Base-by-base conservation (phyloP, 2,113 vertebrate species). In the Lathamus discolor region DNA sequence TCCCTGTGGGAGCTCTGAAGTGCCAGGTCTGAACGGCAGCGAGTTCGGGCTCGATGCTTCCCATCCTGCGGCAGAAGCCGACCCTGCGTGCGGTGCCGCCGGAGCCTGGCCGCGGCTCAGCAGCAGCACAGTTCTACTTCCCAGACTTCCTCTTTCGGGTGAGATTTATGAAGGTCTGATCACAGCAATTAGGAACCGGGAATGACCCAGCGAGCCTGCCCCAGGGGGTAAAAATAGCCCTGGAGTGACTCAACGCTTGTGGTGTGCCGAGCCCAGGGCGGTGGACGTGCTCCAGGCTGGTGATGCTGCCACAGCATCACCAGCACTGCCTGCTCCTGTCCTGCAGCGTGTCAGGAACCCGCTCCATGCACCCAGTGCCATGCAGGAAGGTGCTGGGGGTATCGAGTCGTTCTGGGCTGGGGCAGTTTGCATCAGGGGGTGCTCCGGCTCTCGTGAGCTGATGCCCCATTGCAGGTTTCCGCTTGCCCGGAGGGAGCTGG, bases 111-210 rank as follows among this genome's bases (percentile, higher is more conserved):
- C 5, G 0, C 64, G 29, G 55, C 63, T 61, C 59, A 35, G 61
- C 61, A 67, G 77, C 22, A 1, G 31, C 25, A 67, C 3, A 35
- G 67, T 93, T 94, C 76, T 18, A 43, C 54, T 88, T 93, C 85
- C 90, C 82, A 90, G 61, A 77, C 95, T 97, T 97, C 97, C 96
- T 91, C 95, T 95, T 96, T 96, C 5, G 57, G 46, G 28, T 62
- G 89, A 94, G 63, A 92, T 93, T 91, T 90, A 91, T 94, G 93
- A 89, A 94, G 41, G 79, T 39, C 83, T 90, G 76, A 88, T 92
- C 69, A 8, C 17, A 4, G 91, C 94, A 97, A 94, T 96, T 82
- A 95, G 92, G 94, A 97, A 95, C 93, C 0, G 62, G 69, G 92
- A 91, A 91, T 76, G 80, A 94, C 92, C 93, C 88, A 24, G 49